Evolutionary conservation across 2,797 vertebrate genomes (phyloP).

Genomic region (Sebastes vulpes): DNA sequence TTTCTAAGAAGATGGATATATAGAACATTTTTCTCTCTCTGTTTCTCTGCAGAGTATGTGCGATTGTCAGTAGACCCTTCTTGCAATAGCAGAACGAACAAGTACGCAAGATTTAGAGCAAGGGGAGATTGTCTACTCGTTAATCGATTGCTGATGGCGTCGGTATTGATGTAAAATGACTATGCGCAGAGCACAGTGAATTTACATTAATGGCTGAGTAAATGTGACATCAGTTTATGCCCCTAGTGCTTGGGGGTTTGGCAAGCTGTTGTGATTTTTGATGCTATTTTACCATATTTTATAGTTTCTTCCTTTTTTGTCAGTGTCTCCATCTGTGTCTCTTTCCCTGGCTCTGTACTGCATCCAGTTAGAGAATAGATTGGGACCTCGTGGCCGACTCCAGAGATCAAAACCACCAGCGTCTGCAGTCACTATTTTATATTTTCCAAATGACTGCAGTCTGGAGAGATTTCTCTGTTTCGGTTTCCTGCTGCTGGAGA

Average conservation of each 20-base stretch:
- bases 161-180: neutral
- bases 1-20: neutral
- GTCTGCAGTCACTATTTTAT: conserved; percentile 34
- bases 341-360: conserved; percentile 7
- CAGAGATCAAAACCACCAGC: conserved; percentile 42
- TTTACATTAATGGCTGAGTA: neutral
- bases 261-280: conserved; percentile 9
- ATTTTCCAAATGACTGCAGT: conserved; percentile 44
- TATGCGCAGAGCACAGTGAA: neutral
- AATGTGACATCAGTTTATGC: conserved; percentile 3
- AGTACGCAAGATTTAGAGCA: neutral
- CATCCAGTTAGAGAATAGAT: conserved; percentile 44
- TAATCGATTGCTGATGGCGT: neutral
- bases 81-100: neutral
- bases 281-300: neutral
- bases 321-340: conserved; percentile 22
- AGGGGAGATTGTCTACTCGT: neutral
- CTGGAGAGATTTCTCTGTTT: conserved; percentile 29
- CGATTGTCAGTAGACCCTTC: neutral
- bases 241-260: neutral
- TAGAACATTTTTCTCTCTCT: neutral
- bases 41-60: neutral
- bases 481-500: conserved; percentile 4
- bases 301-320: neutral
- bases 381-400: conserved; percentile 30